Percentiles rank a stretch among this genome's conserved stretches.
Evolutionary conservation across 2,888 invertebrate species (phyloP).

Genomic region (Drosophila subsilvestris): DNA sequence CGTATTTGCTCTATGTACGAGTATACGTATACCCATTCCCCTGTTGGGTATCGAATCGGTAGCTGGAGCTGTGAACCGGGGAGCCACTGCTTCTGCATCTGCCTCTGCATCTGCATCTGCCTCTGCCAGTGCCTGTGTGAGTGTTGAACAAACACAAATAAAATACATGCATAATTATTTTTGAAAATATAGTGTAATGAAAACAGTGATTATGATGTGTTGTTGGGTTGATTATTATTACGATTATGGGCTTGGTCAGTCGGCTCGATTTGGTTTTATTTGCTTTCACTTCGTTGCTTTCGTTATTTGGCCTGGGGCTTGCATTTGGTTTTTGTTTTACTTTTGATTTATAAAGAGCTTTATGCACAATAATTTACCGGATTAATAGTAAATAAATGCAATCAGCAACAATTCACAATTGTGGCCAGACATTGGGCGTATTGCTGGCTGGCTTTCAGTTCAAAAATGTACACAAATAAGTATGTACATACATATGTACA

Average conservation of each 20-base stretch:
- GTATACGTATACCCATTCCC: conserved; percentile 7
- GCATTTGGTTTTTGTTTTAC: conserved; percentile 11
- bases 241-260: conserved; percentile 48
- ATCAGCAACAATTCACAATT: conserved; percentile 2
- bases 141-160: conserved; percentile 80
- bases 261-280: conserved; percentile 43
- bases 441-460: conserved; percentile 4
- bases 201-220: conserved; percentile 68
- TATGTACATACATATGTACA: background rate
- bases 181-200: conserved; percentile 74
- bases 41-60: conserved; percentile 14
- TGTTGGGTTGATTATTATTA: conserved; percentile 59
- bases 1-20: conserved; percentile 58
- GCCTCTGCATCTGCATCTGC: conserved; percentile 32
- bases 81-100: conserved; percentile 39
- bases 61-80: conserved; percentile 38
- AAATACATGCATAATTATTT: conserved; percentile 80
- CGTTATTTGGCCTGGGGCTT: conserved; percentile 12
- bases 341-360: conserved; percentile 29
- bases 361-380: conserved; percentile 30
- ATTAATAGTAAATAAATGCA: conserved; percentile 39
- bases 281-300: conserved; percentile 43
- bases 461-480: conserved; percentile 5
- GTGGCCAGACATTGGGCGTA: background rate
- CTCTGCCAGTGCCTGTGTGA: conserved; percentile 15